Evolutionary conservation across 2,888 invertebrate genomes (phyloP).

Genomic region (Synanthedon formicaeformis): DNA sequence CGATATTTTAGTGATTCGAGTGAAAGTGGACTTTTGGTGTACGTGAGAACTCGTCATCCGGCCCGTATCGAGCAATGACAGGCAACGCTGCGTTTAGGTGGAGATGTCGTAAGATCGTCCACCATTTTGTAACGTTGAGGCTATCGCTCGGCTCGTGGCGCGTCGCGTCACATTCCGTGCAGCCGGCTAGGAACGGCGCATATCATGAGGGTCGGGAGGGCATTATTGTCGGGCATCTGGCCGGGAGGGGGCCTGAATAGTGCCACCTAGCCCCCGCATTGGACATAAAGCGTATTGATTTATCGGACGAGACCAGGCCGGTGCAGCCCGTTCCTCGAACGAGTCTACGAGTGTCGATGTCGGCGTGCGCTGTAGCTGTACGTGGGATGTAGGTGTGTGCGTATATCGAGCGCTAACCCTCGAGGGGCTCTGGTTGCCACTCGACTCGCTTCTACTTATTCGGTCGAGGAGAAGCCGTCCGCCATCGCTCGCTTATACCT

Average conservation of each 20-base stretch:
- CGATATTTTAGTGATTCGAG: conserved; percentile 47
- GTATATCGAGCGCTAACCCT: conserved; percentile 69
- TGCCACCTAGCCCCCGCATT: conserved; percentile 45
- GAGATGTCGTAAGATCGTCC: conserved; percentile 73
- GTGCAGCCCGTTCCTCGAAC: conserved; percentile 54
- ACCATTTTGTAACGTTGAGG: conserved; percentile 70
- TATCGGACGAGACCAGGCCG: conserved; percentile 63
- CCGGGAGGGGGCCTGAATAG: conserved; percentile 54
- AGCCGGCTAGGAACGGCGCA: conserved; percentile 59
- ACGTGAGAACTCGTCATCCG: conserved; percentile 68
- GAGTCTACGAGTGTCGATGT: conserved; percentile 51
- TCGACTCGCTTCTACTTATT: conserved; percentile 68
- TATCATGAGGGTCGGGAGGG: conserved; percentile 59
- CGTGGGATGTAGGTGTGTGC: conserved; percentile 56
- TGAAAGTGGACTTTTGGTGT: conserved; percentile 66
- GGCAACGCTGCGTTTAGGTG: conserved; percentile 62
- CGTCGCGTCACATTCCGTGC: conserved; percentile 53
- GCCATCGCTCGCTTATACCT: conserved; percentile 50
- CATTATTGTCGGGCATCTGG: conserved; percentile 61
- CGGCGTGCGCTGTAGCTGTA: conserved; percentile 63
- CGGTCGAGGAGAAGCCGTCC: conserved; percentile 63
- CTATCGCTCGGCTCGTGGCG: conserved; percentile 65
- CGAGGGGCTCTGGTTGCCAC: conserved; percentile 67
- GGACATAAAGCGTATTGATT: conserved; percentile 63
- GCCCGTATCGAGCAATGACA: conserved; percentile 63